Base-by-base conservation (phyloP, 2,888 invertebrate species). In the Scaptomyza parva region DNA sequence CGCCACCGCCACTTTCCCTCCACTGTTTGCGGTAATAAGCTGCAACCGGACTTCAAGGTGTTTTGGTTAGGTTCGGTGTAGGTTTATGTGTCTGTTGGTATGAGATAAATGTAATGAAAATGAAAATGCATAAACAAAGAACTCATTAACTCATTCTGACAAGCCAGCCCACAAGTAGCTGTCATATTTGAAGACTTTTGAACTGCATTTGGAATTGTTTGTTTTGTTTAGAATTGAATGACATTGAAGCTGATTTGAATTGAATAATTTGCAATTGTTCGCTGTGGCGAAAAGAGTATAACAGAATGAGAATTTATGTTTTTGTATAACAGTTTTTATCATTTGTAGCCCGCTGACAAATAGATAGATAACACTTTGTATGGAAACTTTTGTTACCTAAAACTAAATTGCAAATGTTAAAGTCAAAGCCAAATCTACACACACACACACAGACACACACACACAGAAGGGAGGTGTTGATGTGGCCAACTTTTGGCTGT, bases 11-110 rank as follows among this genome's bases (percentile, higher is more conserved):
- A 44, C 3, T 7, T 44, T 60, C 55, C 41, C 51, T 72, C 48
- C 53, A 77, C 61, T 74, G 61, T 70, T 53, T 63, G 59, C 41
- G 74, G 58, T 73, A 83, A 84, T 80, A 86, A 86, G 78, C 81
- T 84, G 67, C 78, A 80, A 78, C 77, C 35, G 8, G 8, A 8
- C 2, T 14, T 14, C 2, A 14, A 5, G 24, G 28, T 28, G 8
- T 28, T 28, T 28, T 28, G 28, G 24, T n/a, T n/a, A n/a, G n/a
- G n/a, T n/a, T n/a, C n/a, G n/a, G 22, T 12, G 35, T 8, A 17
- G 24, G 33, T 24, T 26, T 52, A 35, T 52, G 22, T 52, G 80
- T 59, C 73, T 79, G 76, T 50, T 79, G 79, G 69, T 83, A 63
- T 63, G 72, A 71, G 83, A 71, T 76, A 79, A 82, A 79, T 78